Percentiles rank a stretch among this genome's conserved stretches.
Evolutionary conservation across 1,140 invertebrate genomes (phyloP).

Genomic region (Galleria mellonella): DNA sequence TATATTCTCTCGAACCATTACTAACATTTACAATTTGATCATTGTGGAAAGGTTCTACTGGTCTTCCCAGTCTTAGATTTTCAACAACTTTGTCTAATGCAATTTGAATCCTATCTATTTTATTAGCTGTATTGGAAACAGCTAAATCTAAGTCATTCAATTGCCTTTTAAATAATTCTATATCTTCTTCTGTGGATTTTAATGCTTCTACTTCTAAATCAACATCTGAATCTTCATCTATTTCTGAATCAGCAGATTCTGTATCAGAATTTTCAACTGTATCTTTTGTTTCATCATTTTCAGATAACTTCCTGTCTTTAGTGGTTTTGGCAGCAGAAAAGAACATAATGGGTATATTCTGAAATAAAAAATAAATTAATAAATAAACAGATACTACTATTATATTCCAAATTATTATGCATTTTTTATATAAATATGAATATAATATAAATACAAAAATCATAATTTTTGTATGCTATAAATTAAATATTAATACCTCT

Average conservation of each 20-base stretch:
- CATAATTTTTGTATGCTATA: no score
- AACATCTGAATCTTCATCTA: slow-evolving; percentile 20
- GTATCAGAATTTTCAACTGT: slow-evolving; percentile 32
- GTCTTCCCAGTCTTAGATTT: slow-evolving; percentile 41
- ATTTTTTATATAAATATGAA: no score
- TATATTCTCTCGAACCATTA: neutral
- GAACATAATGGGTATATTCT: slow-evolving; percentile 58
- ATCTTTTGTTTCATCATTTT: slow-evolving; percentile 22
- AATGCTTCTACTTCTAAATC: slow-evolving; percentile 44
- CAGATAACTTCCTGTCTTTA: slow-evolving; percentile 63
- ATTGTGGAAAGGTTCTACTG: slow-evolving; percentile 34
- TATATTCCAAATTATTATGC: neutral
- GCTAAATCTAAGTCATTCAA: slow-evolving; percentile 42
- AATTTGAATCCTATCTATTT: slow-evolving; percentile 66
- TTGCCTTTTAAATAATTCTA: slow-evolving; percentile 59
- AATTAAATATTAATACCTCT: slow-evolving; percentile 54
- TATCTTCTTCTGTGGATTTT: slow-evolving; percentile 59
- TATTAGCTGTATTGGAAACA: slow-evolving; percentile 69
- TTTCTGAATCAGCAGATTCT: slow-evolving; percentile 35
- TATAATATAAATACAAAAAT: no score
- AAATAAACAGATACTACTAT: neutral
- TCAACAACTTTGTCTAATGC: slow-evolving; percentile 66
- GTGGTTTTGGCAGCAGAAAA: slow-evolving; percentile 74
- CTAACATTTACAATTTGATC: slow-evolving; percentile 10
- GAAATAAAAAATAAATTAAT: slow-evolving; percentile 20